Base-by-base conservation (phyloP, 2,888 invertebrate genomes). In the Eupithecia vulgata region DNA sequence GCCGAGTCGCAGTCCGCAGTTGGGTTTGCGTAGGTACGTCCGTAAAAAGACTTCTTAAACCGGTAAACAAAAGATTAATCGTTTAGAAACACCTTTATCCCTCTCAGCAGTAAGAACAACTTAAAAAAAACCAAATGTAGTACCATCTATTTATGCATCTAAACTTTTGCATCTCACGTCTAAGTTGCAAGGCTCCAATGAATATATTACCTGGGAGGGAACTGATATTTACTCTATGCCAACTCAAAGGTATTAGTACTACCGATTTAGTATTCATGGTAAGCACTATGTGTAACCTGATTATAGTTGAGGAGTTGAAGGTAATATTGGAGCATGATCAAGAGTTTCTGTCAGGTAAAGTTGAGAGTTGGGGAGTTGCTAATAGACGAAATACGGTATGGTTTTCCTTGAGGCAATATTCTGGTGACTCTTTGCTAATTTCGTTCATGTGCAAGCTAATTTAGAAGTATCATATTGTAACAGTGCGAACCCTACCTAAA, bases 141-240 rank as follows among this genome's bases (percentile, higher is more conserved):
- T 40, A 40, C 0, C 37, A 64, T 40, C 40, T 40, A 64, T 64
- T 75, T 76, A 78, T 68, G 72, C 70, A 64, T 71, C 52, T 66
- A 78, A 85, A 87, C 78, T 87, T 85, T 85, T 82, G 82, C 85
- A 84, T 82, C 82, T 81, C 87, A 87, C 88, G 87, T 87, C 70
- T 40, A 71, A 87, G 84, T 84, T 85, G 88, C 88, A 81, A 84
- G 86, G 82, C 85, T 86, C 87, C 90, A 91, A 91, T 91, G 91
- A 91, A 91, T 91, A 91, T 87, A 90, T 91, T 91, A 90, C 69
- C 73, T 75, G 86, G 85, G 86, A 48, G 86, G 85, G 86, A 48
- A 5, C 57, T 75, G 64, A 42, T 75, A 66, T 68, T 65, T 73
- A 75, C 88, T 84, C 75, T 68, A 66, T 75, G 72, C 52, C 67